Evolutionary conservation across 2,888 invertebrate genomes (phyloP).

Genomic region (Tenthredo notha): DNA sequence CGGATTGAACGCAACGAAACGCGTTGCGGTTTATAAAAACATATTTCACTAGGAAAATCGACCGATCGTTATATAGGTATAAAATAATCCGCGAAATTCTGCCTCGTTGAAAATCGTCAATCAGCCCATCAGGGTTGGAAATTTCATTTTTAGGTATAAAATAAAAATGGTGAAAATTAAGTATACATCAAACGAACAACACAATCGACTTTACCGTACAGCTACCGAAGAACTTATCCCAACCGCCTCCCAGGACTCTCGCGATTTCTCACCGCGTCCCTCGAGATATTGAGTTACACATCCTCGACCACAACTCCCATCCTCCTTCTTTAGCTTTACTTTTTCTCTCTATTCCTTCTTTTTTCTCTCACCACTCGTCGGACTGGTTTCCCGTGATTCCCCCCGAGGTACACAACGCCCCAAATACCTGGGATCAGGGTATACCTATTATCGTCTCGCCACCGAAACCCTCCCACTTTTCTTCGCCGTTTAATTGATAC

Average conservation of each 20-base stretch:
- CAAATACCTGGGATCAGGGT: constrained; percentile 33
- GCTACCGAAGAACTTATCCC: constrained; percentile 3
- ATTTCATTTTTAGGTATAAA: background rate
- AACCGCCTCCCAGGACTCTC: constrained; percentile 9
- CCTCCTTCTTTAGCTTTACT: background rate
- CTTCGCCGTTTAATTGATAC: constrained; percentile 34
- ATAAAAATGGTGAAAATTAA: background rate
- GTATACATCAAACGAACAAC: background rate
- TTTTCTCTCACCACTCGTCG: constrained; percentile 39
- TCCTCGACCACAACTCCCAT: constrained; percentile 27
- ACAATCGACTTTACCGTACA: background rate
- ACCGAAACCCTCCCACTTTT: constrained; percentile 33
- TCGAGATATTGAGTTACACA: constrained; percentile 40
- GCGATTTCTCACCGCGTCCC: constrained; percentile 21
- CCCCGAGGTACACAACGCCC: constrained; percentile 40
- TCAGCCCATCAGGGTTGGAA: background rate
- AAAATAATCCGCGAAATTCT: background rate
- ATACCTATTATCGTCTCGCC: constrained; percentile 40
- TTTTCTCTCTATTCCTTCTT: background rate
- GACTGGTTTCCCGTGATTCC: constrained; percentile 44
- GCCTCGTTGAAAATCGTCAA: background rate
- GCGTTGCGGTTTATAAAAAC: constrained; percentile 46
- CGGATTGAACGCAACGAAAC: constrained; percentile 35
- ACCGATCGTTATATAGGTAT: background rate
- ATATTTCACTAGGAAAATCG: constrained; percentile 35